A percentile compares a stretch with the other conserved stretches of the same genome.
phyloP scores from a whole-genome alignment of 2,888 invertebrate species.

The Erebia epiphron region DNA sequence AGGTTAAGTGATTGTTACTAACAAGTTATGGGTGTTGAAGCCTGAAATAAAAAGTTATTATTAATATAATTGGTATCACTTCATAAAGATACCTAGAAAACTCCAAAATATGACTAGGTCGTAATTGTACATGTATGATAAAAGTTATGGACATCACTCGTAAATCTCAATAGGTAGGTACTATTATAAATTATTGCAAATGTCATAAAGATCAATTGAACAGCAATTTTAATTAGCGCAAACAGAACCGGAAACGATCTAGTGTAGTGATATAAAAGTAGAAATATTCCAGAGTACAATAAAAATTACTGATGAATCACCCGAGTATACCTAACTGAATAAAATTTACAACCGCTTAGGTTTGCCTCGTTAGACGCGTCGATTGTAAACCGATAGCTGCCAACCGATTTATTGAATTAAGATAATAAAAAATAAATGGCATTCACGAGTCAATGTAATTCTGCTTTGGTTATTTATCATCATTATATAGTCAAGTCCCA shows the following conservation, averaged over 20 bases:
- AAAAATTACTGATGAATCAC: slow-evolving; percentile 14
- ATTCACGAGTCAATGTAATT: slow-evolving; percentile 2
- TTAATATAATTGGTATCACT: too few species aligned
- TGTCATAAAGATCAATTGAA: slow-evolving; percentile 8
- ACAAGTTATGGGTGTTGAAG: too few species aligned
- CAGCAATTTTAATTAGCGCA: slow-evolving; percentile 4
- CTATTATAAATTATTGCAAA: not conserved
- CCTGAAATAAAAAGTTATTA: too few species aligned
- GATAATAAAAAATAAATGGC: slow-evolving; percentile 9
- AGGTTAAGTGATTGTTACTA: too few species aligned
- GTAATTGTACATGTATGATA: too few species aligned
- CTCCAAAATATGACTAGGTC: too few species aligned
- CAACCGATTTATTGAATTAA: slow-evolving; percentile 25
- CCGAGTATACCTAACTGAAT: slow-evolving; percentile 19
- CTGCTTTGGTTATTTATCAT: not conserved
- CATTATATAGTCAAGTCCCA: not conserved
- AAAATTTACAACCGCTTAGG: slow-evolving; percentile 25
- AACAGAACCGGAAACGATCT: slow-evolving; percentile 4
- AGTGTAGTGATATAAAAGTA: slow-evolving; percentile 16
- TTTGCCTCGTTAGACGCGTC: slow-evolving; percentile 23
- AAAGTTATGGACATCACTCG: too few species aligned
- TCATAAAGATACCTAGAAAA: too few species aligned
- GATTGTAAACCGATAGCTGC: slow-evolving; percentile 29
- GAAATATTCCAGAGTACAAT: slow-evolving; percentile 14
- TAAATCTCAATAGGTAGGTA: too few species aligned